A percentile compares a stretch with the other conserved stretches of the same genome.
Evolutionary conservation across 2,888 invertebrate species (phyloP).

Genomic region (Taenaris catops): DNA sequence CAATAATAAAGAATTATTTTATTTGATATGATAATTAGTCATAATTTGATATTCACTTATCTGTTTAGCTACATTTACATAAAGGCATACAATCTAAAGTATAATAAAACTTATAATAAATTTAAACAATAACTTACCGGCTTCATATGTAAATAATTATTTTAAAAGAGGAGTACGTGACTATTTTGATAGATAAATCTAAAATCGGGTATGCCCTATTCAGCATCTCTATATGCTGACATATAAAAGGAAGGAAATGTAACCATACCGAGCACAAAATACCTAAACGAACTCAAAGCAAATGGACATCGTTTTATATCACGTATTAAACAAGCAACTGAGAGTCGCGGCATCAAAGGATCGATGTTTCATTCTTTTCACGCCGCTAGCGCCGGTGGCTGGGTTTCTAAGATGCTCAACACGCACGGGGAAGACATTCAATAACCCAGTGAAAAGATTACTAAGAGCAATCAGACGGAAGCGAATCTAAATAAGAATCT

Average conservation of each 20-base stretch:
- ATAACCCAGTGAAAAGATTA: constrained; percentile 79
- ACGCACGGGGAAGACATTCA: constrained; percentile 77
- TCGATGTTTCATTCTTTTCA: constrained; percentile 48
- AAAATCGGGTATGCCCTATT: constrained; percentile 17
- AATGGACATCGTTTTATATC: constrained; percentile 44
- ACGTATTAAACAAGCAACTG: constrained; percentile 44
- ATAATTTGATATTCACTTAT: too few species aligned
- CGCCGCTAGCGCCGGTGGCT: constrained; percentile 39
- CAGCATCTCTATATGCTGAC: constrained; percentile 18
- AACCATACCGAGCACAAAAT: constrained; percentile 29
- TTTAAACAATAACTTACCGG: too few species aligned
- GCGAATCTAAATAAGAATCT: constrained; percentile 81
- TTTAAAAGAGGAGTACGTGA: too few species aligned
- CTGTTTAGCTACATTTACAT: too few species aligned
- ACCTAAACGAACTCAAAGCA: constrained; percentile 31
- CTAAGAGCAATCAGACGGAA: constrained; percentile 79
- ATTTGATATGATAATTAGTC: too few species aligned
- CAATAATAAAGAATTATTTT: too few species aligned
- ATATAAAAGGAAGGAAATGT: constrained; percentile 26
- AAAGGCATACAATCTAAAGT: too few species aligned
- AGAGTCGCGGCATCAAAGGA: constrained; percentile 47
- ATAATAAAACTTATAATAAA: too few species aligned
- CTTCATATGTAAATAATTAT: too few species aligned
- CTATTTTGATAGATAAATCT: constrained; percentile 7
- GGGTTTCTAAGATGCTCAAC: constrained; percentile 51